These are phyloP conservation scores for Theretra japonica DNA, from an alignment of 2,888 invertebrate genomes.

Conservation along the genomic window DNA sequence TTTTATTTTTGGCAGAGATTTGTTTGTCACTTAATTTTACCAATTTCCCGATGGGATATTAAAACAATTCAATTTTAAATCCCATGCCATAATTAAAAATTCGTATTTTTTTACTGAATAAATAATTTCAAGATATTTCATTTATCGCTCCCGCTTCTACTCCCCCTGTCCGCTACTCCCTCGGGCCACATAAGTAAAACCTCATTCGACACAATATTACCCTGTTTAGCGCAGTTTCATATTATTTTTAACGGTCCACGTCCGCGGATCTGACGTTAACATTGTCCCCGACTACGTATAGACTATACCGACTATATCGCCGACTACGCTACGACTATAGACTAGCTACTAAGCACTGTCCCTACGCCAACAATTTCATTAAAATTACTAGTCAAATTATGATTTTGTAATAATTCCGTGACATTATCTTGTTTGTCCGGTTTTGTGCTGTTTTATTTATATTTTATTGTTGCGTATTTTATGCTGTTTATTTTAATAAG, in stretches of 20 bases:
- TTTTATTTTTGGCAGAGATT: too few relatives aligned
- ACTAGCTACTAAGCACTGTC: not conserved
- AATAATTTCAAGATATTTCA: not conserved
- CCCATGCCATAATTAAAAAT: not conserved
- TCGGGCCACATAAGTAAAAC: not conserved
- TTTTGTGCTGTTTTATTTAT: not conserved
- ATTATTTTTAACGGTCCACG: constrained; percentile 43
- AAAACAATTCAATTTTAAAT: too few relatives aligned
- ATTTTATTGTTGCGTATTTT: not conserved
- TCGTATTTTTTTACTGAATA: too few relatives aligned
- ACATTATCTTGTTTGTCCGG: not conserved
- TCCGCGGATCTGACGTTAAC: constrained; percentile 42
- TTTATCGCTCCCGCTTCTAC: not conserved
- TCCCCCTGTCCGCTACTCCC: not conserved
- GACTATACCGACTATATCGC: too few relatives aligned
- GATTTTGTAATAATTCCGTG: not conserved
- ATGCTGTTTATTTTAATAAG: not conserved
- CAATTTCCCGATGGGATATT: too few relatives aligned
- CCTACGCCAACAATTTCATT: not conserved
- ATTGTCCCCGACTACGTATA: constrained; percentile 29
- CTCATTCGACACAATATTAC: constrained; percentile 34
- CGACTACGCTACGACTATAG: not conserved
- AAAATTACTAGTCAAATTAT: constrained; percentile 4
- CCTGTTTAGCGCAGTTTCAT: constrained; percentile 37
- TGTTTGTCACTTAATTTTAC: too few relatives aligned